Conservation (phyloP, 2,797 vertebrate species). For the Chelon auratus region DNA sequence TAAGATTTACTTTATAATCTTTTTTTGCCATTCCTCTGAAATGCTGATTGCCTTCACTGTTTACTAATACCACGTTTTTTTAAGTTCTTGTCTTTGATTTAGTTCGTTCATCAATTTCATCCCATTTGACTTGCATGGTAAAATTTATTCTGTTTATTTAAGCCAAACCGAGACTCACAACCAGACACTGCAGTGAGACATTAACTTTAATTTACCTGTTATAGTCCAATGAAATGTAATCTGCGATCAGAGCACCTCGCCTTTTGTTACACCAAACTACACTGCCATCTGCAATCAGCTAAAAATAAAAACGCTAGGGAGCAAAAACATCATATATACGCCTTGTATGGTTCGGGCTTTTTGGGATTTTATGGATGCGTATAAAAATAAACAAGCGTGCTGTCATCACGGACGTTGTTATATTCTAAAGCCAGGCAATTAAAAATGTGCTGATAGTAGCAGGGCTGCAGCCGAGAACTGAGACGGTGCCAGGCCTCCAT, state of each 20-base stretch:
- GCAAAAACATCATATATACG: constrained; percentile 36
- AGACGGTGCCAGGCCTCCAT: constrained; percentile 70
- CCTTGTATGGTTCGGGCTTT: constrained; percentile 41
- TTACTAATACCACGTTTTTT: not conserved
- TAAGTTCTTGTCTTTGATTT: not conserved
- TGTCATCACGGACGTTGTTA: constrained; percentile 72
- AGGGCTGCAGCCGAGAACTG: constrained; percentile 66
- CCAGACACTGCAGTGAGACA: constrained; percentile 13
- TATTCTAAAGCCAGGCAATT: constrained; percentile 72
- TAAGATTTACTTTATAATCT: not conserved
- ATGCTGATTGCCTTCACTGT: not conserved
- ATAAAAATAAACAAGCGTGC: constrained; percentile 78
- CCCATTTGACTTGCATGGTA: constrained; percentile 40
- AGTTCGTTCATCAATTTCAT: constrained; percentile 22
- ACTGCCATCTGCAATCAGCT: constrained; percentile 40
- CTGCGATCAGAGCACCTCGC: constrained; percentile 3
- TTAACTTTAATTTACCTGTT: constrained; percentile 30
- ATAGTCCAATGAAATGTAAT: constrained; percentile 14
- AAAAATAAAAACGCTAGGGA: constrained; percentile 46
- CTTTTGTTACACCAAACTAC: constrained; percentile 29
- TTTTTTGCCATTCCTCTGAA: not conserved
- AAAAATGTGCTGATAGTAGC: constrained; percentile 81
- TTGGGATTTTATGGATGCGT: constrained; percentile 64
- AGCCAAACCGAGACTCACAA: constrained; percentile 12
- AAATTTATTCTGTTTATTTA: constrained; percentile 46